These are phyloP conservation scores for Eleginops maclovinus DNA, from an alignment of 2,113 vertebrate genomes.

Conservation along the genomic window DNA sequence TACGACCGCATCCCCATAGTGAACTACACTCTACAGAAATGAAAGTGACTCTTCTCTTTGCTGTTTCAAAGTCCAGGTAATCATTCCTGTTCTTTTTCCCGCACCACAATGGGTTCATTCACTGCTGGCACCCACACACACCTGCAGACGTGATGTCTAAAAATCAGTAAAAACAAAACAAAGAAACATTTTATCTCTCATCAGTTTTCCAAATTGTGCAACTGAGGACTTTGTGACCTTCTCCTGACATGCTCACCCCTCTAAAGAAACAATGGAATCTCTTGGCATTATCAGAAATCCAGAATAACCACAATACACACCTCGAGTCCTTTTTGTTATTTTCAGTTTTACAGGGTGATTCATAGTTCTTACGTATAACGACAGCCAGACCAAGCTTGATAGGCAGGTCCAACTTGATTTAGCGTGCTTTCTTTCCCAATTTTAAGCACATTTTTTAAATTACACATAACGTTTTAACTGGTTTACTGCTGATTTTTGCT, in stretches of 20 bases:
- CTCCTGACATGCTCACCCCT: background rate
- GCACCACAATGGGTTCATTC: background rate
- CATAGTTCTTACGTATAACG: too few relatives aligned
- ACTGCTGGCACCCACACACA: background rate
- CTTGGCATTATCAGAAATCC: background rate
- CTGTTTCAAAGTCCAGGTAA: background rate
- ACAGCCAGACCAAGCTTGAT: background rate
- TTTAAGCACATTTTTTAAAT: too few relatives aligned
- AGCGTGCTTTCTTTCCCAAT: too few relatives aligned
- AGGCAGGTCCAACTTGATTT: background rate
- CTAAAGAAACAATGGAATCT: background rate
- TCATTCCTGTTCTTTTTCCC: background rate
- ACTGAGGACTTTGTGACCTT: background rate
- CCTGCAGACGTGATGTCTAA: background rate
- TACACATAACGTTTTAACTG: too few relatives aligned
- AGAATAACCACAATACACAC: background rate
- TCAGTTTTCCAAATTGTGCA: background rate
- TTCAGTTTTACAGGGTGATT: too few relatives aligned
- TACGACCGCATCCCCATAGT: too few relatives aligned
- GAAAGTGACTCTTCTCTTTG: background rate
- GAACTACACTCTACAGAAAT: too few relatives aligned
- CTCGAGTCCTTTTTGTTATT: constrained; percentile 8
- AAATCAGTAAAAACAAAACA: background rate
- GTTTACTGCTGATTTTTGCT: constrained; percentile 6
- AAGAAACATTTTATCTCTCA: background rate